phyloP scores from a whole-genome alignment of 2,888 invertebrate genomes.

The Bellardia bayeri region DNA sequence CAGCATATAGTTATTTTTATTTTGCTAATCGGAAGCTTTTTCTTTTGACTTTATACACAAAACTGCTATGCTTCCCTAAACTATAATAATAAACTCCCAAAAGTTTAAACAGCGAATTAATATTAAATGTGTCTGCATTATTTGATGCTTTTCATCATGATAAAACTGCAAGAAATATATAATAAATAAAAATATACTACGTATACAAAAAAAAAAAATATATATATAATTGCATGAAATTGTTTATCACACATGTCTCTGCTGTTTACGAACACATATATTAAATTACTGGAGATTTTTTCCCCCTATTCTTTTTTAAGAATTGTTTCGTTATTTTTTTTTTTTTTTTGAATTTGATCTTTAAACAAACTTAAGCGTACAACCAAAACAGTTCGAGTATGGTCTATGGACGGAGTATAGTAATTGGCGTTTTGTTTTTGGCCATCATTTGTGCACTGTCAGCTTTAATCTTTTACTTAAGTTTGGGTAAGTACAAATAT shows the following conservation, averaged over 20 bases:
- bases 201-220: not conserved
- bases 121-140: no score
- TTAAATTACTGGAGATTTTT: conserved; percentile 58
- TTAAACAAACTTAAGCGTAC: conserved; percentile 32
- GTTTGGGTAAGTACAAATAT: conserved; percentile 80
- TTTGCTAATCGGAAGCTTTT: conserved; percentile 42
- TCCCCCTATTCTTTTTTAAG: not conserved
- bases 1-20: not conserved
- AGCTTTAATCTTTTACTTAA: conserved; percentile 82
- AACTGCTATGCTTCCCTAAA: conserved; percentile 1
- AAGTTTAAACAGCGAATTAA: no score
- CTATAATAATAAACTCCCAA: not conserved
- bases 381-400: conserved; percentile 72
- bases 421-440: conserved; percentile 82
- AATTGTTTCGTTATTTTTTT: not conserved
- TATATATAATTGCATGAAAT: conserved; percentile 39
- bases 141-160: not conserved
- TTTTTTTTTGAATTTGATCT: conserved; percentile 33
- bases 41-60: conserved; percentile 2
- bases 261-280: conserved; percentile 41
- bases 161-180: not conserved
- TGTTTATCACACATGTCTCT: conserved; percentile 48
- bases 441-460: conserved; percentile 80
- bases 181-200: not conserved
- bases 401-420: conserved; percentile 83